phyloP scores from a whole-genome alignment of 2,888 invertebrate genomes.

The Oxyteleia sp. region DNA sequence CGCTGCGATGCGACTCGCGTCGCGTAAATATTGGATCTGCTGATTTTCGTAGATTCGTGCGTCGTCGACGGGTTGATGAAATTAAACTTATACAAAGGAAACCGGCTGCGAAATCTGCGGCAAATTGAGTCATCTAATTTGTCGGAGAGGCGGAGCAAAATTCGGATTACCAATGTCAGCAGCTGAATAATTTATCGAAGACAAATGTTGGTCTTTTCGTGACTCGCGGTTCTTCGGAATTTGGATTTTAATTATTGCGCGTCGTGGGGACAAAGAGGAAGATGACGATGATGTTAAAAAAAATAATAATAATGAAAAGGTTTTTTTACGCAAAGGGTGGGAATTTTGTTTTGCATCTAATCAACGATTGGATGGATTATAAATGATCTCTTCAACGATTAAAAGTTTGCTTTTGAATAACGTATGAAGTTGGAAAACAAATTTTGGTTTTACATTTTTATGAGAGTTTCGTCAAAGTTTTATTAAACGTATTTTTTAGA shows the following conservation, averaged over 20 bases:
- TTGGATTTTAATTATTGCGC: constrained; percentile 37
- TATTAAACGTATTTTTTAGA: too few relatives aligned
- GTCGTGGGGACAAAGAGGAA: too few relatives aligned
- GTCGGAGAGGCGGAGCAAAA: constrained; percentile 30
- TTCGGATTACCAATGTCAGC: constrained; percentile 44
- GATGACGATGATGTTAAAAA: too few relatives aligned
- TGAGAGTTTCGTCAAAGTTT: too few relatives aligned
- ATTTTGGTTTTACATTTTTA: too few relatives aligned
- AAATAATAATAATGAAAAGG: too few relatives aligned
- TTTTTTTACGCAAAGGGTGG: too few relatives aligned
- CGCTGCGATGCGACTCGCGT: constrained; percentile 7
- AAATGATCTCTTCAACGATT: too few relatives aligned
- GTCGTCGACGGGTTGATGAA: constrained; percentile 35
- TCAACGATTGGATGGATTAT: too few relatives aligned
- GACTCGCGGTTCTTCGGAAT: constrained; percentile 4
- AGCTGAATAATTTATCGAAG: constrained; percentile 35
- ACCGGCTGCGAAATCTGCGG: constrained; percentile 35
- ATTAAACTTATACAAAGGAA: constrained; percentile 37
- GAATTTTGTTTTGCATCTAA: too few relatives aligned
- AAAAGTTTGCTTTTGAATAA: too few relatives aligned
- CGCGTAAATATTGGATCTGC: constrained; percentile 46
- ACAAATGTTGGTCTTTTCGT: constrained; percentile 21
- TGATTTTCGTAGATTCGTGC: constrained; percentile 33
- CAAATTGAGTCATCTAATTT: constrained; percentile 54
- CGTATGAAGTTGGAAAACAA: too few relatives aligned